Conservation (phyloP, 1,140 invertebrate species). For the Hetaerina americana region DNA sequence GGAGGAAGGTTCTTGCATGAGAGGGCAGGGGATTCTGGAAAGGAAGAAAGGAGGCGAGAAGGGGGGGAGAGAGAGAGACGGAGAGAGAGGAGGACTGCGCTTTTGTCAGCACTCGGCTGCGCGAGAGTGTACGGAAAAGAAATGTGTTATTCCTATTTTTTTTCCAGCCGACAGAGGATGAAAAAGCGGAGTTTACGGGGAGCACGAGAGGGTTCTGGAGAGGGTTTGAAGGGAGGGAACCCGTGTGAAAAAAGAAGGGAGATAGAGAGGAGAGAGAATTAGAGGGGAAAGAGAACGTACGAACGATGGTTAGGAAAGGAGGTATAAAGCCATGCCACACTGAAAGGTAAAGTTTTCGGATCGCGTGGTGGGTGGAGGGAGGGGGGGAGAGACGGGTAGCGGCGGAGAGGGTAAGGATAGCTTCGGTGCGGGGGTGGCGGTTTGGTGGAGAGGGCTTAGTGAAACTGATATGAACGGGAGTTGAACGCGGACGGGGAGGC, state of each 20-base stretch:
- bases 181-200: background rate
- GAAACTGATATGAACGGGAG: background rate
- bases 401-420: no score
- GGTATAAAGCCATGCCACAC: no score
- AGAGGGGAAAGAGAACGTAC: no score
- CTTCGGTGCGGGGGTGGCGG: background rate
- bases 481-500: background rate
- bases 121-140: background rate
- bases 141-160: background rate
- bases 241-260: background rate
- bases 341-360: background rate
- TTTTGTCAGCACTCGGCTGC: background rate
- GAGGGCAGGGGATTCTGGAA: no score
- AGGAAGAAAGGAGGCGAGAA: background rate
- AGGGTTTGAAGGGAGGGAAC: background rate
- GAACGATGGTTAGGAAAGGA: no score
- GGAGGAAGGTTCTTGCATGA: no score
- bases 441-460: background rate
- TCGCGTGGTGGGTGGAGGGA: no score
- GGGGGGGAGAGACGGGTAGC: no score
- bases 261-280: background rate
- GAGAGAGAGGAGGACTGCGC: background rate
- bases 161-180: background rate
- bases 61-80: background rate
- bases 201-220: background rate